A percentile compares a stretch with the other conserved stretches of the same genome.
Evolutionary conservation across 2,113 vertebrate species (phyloP).

Genomic region (Glaucomys volans): DNA sequence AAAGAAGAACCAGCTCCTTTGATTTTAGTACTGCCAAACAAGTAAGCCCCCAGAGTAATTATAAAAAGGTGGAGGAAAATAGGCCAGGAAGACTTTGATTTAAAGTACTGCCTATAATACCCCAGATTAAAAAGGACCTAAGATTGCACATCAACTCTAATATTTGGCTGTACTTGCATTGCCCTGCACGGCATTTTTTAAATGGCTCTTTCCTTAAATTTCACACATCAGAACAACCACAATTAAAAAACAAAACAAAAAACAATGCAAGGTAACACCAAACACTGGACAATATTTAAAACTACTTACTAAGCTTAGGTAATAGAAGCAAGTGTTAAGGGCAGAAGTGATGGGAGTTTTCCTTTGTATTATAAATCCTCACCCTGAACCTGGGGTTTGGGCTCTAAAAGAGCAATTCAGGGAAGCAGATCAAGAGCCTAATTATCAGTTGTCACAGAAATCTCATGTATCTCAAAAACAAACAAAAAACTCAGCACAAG

Average conservation of each 20-base stretch:
- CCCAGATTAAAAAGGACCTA: slow-evolving; percentile 75
- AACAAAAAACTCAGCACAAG: background rate
- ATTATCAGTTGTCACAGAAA: slow-evolving; percentile 66
- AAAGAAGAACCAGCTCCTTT: slow-evolving; percentile 80
- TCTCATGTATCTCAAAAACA: slow-evolving; percentile 33
- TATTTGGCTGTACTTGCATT: slow-evolving; percentile 83
- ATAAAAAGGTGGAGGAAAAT: slow-evolving; percentile 75
- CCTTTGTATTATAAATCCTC: slow-evolving; percentile 62
- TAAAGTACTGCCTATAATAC: slow-evolving; percentile 80
- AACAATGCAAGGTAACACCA: slow-evolving; percentile 61
- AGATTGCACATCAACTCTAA: slow-evolving; percentile 81
- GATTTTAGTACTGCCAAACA: slow-evolving; percentile 76
- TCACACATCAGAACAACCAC: slow-evolving; percentile 80
- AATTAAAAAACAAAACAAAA: slow-evolving; percentile 54
- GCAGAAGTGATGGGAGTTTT: slow-evolving; percentile 66
- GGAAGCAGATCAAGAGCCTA: slow-evolving; percentile 73
- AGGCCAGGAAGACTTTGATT: slow-evolving; percentile 80
- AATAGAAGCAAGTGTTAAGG: slow-evolving; percentile 69
- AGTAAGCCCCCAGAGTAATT: slow-evolving; percentile 71
- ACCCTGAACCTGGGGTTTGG: slow-evolving; percentile 65
- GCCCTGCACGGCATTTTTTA: slow-evolving; percentile 78
- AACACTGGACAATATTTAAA: slow-evolving; percentile 68
- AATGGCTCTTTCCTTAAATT: slow-evolving; percentile 85
- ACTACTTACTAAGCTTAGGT: slow-evolving; percentile 56
- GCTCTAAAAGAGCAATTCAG: slow-evolving; percentile 51